Evolutionary conservation across 2,797 vertebrate genomes (phyloP).

Genomic region (Etheostoma perlongum): DNA sequence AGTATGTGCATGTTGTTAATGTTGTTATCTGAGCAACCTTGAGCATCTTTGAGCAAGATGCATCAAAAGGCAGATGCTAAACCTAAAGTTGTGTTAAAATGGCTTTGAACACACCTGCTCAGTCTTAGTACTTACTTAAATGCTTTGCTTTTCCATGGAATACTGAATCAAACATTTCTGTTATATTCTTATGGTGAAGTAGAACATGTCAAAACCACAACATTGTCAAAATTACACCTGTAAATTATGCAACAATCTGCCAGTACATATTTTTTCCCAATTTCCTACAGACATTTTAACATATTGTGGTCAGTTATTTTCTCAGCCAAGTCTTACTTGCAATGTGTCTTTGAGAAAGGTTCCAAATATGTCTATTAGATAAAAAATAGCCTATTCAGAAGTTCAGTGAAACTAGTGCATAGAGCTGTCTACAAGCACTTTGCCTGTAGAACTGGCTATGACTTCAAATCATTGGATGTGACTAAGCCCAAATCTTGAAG

Average conservation of each 20-base stretch:
- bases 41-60: too few species aligned
- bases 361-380: conserved; percentile 23
- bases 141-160: background rate
- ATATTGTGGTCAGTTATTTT: background rate
- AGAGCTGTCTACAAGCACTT: background rate
- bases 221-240: background rate
- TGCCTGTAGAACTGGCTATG: conserved; percentile 10
- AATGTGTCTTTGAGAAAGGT: conserved; percentile 5
- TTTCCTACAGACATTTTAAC: background rate
- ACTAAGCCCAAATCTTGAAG: conserved; percentile 14
- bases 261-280: background rate
- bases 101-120: too few species aligned
- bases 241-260: background rate
- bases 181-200: background rate
- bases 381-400: conserved; percentile 39
- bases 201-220: background rate
- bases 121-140: background rate
- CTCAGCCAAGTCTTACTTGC: background rate
- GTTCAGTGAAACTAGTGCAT: conserved; percentile 14
- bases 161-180: background rate
- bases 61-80: background rate
- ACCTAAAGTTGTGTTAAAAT: background rate
- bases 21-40: background rate
- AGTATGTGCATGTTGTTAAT: background rate
- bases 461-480: background rate